Percentiles rank a stretch among this genome's conserved stretches.
Conservation (phyloP, 1,140 invertebrate species). For the Piezodorus guildinii region DNA sequence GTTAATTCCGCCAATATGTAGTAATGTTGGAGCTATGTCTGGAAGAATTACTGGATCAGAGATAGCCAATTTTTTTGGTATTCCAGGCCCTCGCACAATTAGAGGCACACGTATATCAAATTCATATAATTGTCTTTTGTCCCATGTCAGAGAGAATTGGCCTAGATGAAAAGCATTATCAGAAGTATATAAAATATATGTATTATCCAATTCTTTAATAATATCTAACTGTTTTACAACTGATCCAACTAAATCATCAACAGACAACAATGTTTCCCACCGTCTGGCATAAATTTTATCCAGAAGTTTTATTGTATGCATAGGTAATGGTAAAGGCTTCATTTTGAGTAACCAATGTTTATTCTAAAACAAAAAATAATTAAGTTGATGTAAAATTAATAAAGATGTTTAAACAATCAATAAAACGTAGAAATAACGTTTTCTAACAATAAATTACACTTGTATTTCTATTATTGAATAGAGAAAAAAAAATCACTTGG, state of each 20-base stretch:
- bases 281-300: constrained; percentile 56
- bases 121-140: constrained; percentile 82
- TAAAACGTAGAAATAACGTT: too few relatives aligned
- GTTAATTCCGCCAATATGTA: not conserved
- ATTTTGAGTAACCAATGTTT: constrained; percentile 31
- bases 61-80: constrained; percentile 38
- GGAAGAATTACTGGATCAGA: constrained; percentile 55
- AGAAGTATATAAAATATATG: constrained; percentile 72
- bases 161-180: constrained; percentile 85
- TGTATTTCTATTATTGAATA: too few relatives aligned
- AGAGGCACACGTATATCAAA: constrained; percentile 75
- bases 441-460: too few relatives aligned
- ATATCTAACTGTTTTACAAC: constrained; percentile 46
- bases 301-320: constrained; percentile 42
- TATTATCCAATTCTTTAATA: constrained; percentile 49
- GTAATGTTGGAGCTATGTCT: constrained; percentile 69
- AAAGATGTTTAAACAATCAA: too few relatives aligned
- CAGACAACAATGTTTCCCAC: constrained; percentile 67
- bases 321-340: constrained; percentile 48
- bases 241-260: constrained; percentile 68
- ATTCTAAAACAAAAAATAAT: not conserved
- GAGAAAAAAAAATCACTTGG: too few relatives aligned
- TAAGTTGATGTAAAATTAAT: too few relatives aligned
- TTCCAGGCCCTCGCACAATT: constrained; percentile 60
- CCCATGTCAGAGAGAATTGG: constrained; percentile 72